These are phyloP conservation scores for Seladonia tumulorum DNA, from an alignment of 2,888 invertebrate species.

Conservation along the genomic window DNA sequence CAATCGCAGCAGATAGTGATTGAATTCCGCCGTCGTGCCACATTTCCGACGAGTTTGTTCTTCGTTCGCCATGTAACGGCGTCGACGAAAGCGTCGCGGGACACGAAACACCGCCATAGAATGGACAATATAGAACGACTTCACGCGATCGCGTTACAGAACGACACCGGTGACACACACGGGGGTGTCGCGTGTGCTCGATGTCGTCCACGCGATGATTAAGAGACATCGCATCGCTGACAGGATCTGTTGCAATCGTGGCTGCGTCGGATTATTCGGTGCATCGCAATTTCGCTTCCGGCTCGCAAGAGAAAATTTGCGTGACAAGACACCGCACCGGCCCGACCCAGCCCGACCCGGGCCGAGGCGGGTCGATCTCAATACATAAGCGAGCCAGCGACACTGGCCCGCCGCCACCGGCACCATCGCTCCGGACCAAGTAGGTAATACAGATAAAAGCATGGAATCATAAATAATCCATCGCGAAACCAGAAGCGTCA, in stretches of 20 bases:
- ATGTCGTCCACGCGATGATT: slow-evolving; percentile 9
- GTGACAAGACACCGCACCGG: slow-evolving; percentile 8
- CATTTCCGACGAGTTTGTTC: background rate
- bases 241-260: background rate
- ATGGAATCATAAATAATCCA: slow-evolving; percentile 62
- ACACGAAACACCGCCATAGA: background rate
- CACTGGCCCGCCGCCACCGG: background rate
- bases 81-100: background rate
- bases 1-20: background rate
- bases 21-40: background rate
- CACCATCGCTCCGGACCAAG: slow-evolving; percentile 29
- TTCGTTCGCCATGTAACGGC: background rate
- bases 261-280: background rate
- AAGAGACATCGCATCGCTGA: background rate
- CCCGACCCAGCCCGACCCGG: slow-evolving; percentile 21
- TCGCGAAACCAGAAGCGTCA: slow-evolving; percentile 28
- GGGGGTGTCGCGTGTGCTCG: slow-evolving; percentile 17
- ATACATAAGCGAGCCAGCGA: slow-evolving; percentile 25
- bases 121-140: too few relatives aligned
- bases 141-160: background rate
- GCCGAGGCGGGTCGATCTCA: slow-evolving; percentile 23
- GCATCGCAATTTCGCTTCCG: slow-evolving; percentile 4
- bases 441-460: slow-evolving; percentile 64
- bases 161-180: background rate
- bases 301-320: background rate